phyloP scores from a whole-genome alignment of 2,888 invertebrate species.

The Petrophora chlorosata region DNA sequence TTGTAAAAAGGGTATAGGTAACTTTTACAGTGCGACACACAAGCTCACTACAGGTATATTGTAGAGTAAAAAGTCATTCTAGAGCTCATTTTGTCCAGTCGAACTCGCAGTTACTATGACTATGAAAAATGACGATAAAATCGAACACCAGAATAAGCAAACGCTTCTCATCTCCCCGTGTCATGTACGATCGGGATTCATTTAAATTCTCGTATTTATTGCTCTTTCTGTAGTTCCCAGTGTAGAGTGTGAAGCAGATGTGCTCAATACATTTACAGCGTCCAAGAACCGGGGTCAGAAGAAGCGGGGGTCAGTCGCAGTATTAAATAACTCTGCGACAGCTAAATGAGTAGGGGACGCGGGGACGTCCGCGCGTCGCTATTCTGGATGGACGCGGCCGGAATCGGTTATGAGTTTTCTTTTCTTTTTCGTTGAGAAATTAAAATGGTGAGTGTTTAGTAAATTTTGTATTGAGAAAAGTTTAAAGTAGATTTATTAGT shows the following conservation, averaged over 20 bases:
- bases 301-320: conserved; percentile 76
- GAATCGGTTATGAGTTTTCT: conserved; percentile 24
- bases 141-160: conserved; percentile 5
- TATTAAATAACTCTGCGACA: conserved; percentile 82
- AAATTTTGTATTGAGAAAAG: no score
- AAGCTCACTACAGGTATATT: no score
- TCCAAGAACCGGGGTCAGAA: conserved; percentile 58
- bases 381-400: conserved; percentile 47
- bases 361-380: conserved; percentile 49
- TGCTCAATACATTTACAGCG: conserved; percentile 73
- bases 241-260: conserved; percentile 73
- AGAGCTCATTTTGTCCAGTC: no score
- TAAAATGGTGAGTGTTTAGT: background rate
- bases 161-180: conserved; percentile 27
- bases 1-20: no score
- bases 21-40: no score
- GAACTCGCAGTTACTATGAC: no score
- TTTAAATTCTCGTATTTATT: conserved; percentile 70
- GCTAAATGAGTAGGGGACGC: conserved; percentile 80
- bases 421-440: conserved; percentile 14
- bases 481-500: no score
- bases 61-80: no score
- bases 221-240: conserved; percentile 43
- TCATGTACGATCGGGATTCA: conserved; percentile 39
- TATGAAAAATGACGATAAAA: background rate